Percentiles rank a stretch among this genome's conserved stretches.
phyloP scores from a whole-genome alignment of 2,797 vertebrate species.

The Huso huso region DNA sequence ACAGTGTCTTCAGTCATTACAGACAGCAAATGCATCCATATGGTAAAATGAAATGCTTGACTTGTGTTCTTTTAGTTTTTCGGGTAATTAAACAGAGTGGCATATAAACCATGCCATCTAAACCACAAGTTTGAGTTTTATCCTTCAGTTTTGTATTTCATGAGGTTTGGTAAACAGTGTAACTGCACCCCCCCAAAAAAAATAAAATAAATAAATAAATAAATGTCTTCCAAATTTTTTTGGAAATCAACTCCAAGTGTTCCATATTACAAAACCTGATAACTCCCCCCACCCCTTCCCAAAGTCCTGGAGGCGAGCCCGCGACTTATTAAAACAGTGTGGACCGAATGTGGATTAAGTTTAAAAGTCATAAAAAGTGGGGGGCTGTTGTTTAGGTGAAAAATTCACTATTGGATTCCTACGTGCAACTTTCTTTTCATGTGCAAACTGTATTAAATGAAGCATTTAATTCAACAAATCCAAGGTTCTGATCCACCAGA shows the following conservation, averaged over 20 bases:
- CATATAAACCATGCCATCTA: no score
- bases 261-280: constrained; percentile 90
- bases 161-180: no score
- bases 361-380: constrained; percentile 91
- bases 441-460: constrained; percentile 95
- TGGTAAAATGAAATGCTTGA: no score
- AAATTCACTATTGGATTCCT: constrained; percentile 90
- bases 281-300: constrained; percentile 65
- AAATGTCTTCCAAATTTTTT: constrained; percentile 63
- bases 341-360: constrained; percentile 82
- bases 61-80: no score
- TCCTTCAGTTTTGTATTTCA: no score
- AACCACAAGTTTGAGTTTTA: no score
- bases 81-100: no score
- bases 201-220: constrained; percentile 30
- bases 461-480: constrained; percentile 99
- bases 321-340: constrained; percentile 73
- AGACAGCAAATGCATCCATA: no score
- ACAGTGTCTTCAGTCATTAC: no score
- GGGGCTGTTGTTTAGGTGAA: constrained; percentile 93
- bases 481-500: constrained; percentile 96
- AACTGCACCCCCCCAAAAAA: no score
- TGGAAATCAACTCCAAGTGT: constrained; percentile 70
- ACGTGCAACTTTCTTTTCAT: constrained; percentile 86
- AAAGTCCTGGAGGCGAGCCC: constrained; percentile 79